Conservation (phyloP, 2,113 vertebrate species). For the Eudyptes chrysolophus region DNA sequence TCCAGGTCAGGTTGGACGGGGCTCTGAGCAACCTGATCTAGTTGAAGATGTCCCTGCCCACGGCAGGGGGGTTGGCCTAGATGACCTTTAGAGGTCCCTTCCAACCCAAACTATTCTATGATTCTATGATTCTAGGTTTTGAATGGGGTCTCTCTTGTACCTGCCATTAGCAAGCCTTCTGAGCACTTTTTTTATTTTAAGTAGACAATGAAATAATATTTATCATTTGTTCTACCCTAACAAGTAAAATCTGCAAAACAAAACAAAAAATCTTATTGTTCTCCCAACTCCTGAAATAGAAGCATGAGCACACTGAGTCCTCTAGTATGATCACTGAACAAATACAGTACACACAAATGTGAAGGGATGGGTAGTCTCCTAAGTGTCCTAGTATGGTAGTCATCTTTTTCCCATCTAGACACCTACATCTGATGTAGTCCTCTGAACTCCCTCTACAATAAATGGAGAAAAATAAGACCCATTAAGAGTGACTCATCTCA, state of each 20-base stretch:
- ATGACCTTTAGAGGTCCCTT: too few species aligned
- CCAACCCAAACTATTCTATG: too few species aligned
- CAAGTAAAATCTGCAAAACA: background rate
- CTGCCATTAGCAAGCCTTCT: background rate
- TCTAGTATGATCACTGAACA: background rate
- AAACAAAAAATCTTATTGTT: background rate
- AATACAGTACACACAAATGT: accelerated
- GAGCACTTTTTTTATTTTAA: background rate
- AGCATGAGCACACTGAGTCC: background rate
- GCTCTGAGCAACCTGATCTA: too few species aligned
- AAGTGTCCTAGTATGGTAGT: background rate
- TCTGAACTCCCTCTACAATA: background rate
- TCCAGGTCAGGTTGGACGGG: too few species aligned
- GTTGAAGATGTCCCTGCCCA: too few species aligned
- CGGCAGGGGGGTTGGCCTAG: too few species aligned
- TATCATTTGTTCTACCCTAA: background rate
- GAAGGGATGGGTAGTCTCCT: background rate
- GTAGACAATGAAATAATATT: background rate
- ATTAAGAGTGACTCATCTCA: background rate
- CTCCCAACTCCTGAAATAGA: background rate
- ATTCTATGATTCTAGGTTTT: background rate
- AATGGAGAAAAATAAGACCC: background rate
- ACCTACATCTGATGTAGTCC: background rate
- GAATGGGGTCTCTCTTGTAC: background rate
- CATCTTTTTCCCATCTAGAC: background rate